Evolutionary conservation across 2,797 vertebrate genomes (phyloP).

Genomic region (Euthynnus affinis): DNA sequence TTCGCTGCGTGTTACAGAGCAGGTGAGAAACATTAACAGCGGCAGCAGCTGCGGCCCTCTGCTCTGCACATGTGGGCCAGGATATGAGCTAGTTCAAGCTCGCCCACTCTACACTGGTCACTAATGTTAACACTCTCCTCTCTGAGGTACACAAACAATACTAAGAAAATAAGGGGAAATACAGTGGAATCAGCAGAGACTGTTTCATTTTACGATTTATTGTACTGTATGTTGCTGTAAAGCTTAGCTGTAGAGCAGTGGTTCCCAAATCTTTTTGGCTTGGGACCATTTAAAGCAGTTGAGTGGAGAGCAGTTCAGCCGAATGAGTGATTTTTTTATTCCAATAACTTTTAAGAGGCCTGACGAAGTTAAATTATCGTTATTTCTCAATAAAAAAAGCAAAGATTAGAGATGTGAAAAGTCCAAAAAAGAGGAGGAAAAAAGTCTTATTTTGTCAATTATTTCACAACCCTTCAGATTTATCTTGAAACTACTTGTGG

Average conservation of each 20-base stretch:
- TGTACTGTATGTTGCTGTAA: neutral
- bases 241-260: neutral
- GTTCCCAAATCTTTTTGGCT: neutral
- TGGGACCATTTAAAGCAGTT: neutral
- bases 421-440: too few species aligned
- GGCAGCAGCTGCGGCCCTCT: conserved; percentile 69
- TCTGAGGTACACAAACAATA: conserved; percentile 27
- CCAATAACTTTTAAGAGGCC: neutral
- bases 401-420: neutral
- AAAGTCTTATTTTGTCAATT: too few species aligned
- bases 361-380: neutral
- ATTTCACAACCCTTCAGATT: neutral
- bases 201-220: neutral
- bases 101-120: conserved; percentile 54
- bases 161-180: neutral
- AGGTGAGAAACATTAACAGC: conserved; percentile 80
- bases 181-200: neutral
- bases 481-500: too few species aligned
- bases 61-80: conserved; percentile 70
- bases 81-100: conserved; percentile 55
- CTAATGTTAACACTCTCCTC: conserved; percentile 58
- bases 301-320: neutral
- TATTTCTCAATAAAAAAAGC: neutral
- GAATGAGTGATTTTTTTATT: neutral
- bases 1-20: conserved; percentile 61